Conservation (phyloP, 2,113 vertebrate genomes). For the Cygnus atratus region DNA sequence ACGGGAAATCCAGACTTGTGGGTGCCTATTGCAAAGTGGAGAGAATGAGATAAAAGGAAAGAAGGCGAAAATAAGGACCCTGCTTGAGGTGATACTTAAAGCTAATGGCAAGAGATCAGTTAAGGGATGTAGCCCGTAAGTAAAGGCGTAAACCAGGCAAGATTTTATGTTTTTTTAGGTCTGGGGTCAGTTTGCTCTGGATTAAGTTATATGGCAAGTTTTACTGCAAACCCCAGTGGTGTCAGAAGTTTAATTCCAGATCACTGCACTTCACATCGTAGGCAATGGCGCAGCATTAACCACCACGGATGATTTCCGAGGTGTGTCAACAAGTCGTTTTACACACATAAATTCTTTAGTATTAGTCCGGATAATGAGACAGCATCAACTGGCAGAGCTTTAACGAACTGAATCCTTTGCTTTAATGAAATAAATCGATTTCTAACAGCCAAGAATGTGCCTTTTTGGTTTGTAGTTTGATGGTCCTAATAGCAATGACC, state of each 20-base stretch:
- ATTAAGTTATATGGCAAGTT: neutral
- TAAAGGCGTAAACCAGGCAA: neutral
- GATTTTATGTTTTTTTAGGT: neutral
- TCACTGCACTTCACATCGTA: accelerated
- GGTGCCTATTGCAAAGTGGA: neutral
- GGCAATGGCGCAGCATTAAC: accelerated
- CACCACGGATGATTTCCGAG: accelerated
- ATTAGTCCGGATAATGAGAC: neutral
- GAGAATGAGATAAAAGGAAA: neutral
- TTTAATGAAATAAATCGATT: neutral
- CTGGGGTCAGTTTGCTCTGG: neutral
- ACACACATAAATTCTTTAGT: neutral
- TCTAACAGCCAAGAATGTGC: neutral
- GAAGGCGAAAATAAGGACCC: neutral
- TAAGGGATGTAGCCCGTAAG: neutral
- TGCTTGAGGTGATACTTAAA: accelerated
- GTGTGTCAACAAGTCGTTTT: neutral
- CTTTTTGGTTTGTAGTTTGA: neutral
- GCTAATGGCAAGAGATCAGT: neutral
- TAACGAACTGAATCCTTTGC: neutral
- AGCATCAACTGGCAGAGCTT: neutral
- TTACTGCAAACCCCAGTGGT: neutral
- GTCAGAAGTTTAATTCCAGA: neutral
- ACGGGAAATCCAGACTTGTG: neutral
- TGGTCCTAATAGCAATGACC: neutral